These are phyloP conservation scores for Silurus meridionalis DNA, from an alignment of 2,113 vertebrate genomes.

Conservation along the genomic window DNA sequence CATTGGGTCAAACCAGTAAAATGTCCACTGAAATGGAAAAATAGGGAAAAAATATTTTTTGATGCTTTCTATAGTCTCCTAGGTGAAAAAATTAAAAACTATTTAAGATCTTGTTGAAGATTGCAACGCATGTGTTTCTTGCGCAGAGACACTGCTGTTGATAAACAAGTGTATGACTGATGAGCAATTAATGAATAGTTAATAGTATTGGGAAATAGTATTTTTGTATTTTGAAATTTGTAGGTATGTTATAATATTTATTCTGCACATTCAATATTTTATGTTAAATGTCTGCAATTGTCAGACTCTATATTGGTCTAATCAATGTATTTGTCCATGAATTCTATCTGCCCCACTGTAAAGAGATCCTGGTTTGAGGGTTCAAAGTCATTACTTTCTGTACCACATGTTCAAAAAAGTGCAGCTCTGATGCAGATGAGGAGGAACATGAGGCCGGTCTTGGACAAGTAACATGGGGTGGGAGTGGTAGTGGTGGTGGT, in stretches of 20 bases:
- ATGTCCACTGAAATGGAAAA: no score
- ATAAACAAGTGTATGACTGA: background rate
- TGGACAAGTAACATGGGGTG: slow-evolving; percentile 31
- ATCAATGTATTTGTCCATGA: background rate
- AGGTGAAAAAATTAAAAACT: no score
- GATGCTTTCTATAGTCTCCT: no score
- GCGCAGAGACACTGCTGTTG: background rate
- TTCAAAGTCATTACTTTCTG: background rate
- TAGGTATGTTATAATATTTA: background rate
- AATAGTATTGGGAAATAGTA: no score
- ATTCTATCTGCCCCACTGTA: background rate
- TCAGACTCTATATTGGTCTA: background rate
- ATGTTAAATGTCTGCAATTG: background rate
- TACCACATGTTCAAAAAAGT: background rate
- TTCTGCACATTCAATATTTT: background rate
- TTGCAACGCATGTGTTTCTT: no score
- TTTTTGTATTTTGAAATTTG: no score
- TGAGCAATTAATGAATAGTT: background rate
- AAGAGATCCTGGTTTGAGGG: background rate
- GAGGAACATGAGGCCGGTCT: slow-evolving; percentile 21
- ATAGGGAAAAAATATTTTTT: no score
- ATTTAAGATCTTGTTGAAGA: no score
- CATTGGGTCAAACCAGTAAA: no score
- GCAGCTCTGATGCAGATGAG: background rate
- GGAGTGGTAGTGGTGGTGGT: no score